Base-by-base conservation (phyloP, 2,797 vertebrate species). In the Micromesistius poutassou region DNA sequence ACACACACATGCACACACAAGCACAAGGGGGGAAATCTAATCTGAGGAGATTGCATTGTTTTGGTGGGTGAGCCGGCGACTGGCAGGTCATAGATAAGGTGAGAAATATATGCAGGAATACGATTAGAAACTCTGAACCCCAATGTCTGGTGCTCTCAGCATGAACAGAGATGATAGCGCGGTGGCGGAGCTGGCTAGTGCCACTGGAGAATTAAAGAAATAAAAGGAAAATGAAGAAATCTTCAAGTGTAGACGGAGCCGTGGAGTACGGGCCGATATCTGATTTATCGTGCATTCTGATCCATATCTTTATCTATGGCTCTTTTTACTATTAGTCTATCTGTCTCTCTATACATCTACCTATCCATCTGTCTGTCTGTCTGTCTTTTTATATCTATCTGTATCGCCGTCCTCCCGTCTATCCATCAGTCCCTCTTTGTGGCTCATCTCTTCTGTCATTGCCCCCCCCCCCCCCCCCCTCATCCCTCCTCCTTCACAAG, bases 31-130 rank as follows among this genome's bases (percentile, higher is more conserved):
- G 74, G 74, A 50, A 79, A 46, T 78, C 14, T 68, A 80, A 82
- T 77, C 77, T 74, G 55, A 72, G 76, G 12, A 73, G 73, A 77
- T 80, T 72, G 76, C 81, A 66, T 80, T 81, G 78, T 80, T 83
- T 80, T 80, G 77, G 78, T 75, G 77, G 76, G 76, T 78, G 82
- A 78, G 78, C 74, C 79, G 72, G 73, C 31, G 72, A 80, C 76
- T 80, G 84, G 79, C 74, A 81, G 78, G 77, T 78, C 79, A 36
- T 74, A 79, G 82, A 90, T 87, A 85, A 77, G 78, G 79, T 40
- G 16, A 77, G 81, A 79, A 25, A 87, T 90, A 82, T 88, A 84
- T 81, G 76, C 83, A 79, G 74, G 79, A 78, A 77, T 74, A 80
- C 86, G 85, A 89, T 88, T 86, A 87, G 84, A 86, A 84, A 80